A percentile compares a stretch with the other conserved stretches of the same genome.
Evolutionary conservation across 2,113 vertebrate genomes (phyloP).

Genomic region (Prunella himalayana): DNA sequence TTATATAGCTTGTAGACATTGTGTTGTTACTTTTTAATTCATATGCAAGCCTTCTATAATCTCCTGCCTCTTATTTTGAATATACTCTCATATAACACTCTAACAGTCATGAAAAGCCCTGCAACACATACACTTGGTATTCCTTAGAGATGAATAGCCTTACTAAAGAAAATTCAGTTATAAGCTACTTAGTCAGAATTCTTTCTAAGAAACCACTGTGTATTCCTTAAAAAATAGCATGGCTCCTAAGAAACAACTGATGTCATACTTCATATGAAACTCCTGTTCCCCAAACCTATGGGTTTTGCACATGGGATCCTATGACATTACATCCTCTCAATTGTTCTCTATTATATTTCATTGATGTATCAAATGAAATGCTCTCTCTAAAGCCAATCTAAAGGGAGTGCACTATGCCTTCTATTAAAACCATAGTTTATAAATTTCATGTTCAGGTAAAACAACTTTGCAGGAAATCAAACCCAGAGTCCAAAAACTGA

Average conservation of each 20-base stretch:
- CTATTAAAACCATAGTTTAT: not conserved
- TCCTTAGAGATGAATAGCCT: constrained; percentile 3
- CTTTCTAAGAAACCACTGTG: not conserved
- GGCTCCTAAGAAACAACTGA: not conserved
- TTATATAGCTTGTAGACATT: not conserved
- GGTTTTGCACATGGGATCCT: not conserved
- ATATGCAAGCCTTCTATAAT: not conserved
- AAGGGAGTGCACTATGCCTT: not conserved
- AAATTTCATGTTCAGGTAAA: not conserved
- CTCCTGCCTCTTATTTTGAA: constrained; percentile 30
- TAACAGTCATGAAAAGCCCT: not conserved
- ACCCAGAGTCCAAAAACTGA: not conserved
- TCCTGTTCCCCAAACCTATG: not conserved
- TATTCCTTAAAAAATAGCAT: not conserved
- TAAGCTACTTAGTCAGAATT: constrained; percentile 28
- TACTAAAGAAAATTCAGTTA: not conserved
- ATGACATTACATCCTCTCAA: not conserved
- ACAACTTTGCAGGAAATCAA: not conserved
- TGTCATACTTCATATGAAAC: not conserved
- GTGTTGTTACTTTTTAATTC: not conserved
- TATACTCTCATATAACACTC: not conserved
- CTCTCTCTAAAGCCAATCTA: not conserved
- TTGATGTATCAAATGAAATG: not conserved
- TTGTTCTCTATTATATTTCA: not conserved
- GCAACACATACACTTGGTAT: not conserved